Percentiles rank a stretch among this genome's conserved stretches.
These are phyloP conservation scores for Nysson spinosus DNA, from an alignment of 2,888 invertebrate genomes.

Conservation along the genomic window DNA sequence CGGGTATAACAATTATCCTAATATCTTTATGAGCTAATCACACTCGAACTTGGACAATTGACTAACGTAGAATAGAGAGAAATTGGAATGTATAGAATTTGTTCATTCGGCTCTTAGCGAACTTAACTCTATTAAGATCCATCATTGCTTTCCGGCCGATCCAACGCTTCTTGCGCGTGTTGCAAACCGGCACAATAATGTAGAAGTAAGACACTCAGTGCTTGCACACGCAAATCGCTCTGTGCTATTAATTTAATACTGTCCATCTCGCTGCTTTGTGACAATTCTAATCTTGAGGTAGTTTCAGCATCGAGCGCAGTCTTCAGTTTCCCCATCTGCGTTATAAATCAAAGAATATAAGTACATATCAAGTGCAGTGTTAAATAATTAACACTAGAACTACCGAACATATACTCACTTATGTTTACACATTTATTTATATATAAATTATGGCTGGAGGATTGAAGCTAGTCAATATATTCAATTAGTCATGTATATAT, in stretches of 20 bases:
- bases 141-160: slow-evolving; percentile 52
- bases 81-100: not conserved
- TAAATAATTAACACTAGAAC: too few species aligned
- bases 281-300: slow-evolving; percentile 76
- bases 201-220: slow-evolving; percentile 93
- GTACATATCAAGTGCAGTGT: too few species aligned
- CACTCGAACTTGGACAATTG: slow-evolving; percentile 31
- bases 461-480: too few species aligned
- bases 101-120: not conserved
- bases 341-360: slow-evolving; percentile 1
- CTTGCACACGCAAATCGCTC: slow-evolving; percentile 92
- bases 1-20: not conserved
- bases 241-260: slow-evolving; percentile 77
- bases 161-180: slow-evolving; percentile 81
- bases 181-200: slow-evolving; percentile 97
- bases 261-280: slow-evolving; percentile 67
- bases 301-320: slow-evolving; percentile 87
- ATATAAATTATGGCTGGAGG: too few species aligned
- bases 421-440: too few species aligned
- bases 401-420: too few species aligned
- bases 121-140: slow-evolving; percentile 35
- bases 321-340: slow-evolving; percentile 86
- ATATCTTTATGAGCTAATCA: not conserved
- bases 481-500: too few species aligned
- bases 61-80: slow-evolving; percentile 47